Conservation (phyloP, 2,888 invertebrate genomes). For the Lottia gigantea region DNA sequence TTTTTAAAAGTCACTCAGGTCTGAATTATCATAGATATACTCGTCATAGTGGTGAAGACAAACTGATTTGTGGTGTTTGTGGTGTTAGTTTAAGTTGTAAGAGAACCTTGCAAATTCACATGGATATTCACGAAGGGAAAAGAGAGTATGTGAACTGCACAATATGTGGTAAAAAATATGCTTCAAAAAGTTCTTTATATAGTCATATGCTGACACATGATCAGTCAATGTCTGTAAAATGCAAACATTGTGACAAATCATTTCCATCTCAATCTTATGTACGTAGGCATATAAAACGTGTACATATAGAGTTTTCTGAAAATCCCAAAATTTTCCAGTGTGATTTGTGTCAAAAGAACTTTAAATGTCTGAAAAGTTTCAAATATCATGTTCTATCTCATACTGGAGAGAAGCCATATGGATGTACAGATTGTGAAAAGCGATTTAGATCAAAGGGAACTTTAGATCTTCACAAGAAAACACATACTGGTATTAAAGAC, state of each 20-base stretch:
- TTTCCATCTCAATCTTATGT: neutral
- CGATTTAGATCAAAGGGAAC: neutral
- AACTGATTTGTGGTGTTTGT: neutral
- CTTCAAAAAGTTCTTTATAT: neutral
- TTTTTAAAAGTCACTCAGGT: neutral
- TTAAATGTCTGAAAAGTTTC: neutral
- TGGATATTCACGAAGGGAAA: neutral
- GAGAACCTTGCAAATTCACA: neutral
- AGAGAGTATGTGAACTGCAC: neutral
- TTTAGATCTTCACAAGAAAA: neutral
- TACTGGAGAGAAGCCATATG: neutral
- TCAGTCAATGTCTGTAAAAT: neutral
- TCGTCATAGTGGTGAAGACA: neutral
- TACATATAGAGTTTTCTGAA: neutral
- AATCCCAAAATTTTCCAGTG: neutral
- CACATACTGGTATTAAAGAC: neutral
- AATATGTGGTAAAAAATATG: neutral
- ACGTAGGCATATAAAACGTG: too few species aligned
- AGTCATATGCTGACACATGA: neutral
- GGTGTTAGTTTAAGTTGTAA: neutral
- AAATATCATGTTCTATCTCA: neutral
- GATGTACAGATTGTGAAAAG: neutral
- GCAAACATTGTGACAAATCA: neutral
- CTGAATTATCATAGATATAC: neutral
- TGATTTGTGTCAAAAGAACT: neutral